Evolutionary conservation across 92 coral and sea anemone genomes (phyloP), one percentile per base, ranked within the genome.

Genomic region (Porites divaricata): DNA sequence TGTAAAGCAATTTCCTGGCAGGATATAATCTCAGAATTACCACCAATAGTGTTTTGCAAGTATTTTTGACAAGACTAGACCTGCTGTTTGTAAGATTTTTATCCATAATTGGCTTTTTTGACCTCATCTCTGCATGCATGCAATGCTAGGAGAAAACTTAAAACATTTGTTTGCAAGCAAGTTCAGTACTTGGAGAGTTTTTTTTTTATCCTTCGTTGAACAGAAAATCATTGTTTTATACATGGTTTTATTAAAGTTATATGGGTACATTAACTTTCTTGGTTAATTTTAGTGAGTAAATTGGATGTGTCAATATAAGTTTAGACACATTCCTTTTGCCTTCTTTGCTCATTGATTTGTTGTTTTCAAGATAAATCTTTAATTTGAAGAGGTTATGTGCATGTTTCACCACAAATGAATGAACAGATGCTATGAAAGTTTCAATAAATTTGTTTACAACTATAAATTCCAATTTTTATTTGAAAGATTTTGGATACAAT

Each of bases 61-160:
- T 26, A 75, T 54, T 75, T 35, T n/a, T 26, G 79, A 15, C 49
- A 22, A 24, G 50, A 9, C 20, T 58, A 24, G 28, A 17, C 76
- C 25, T 51, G 22, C 5, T 61, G 65, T 61, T 17, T 16, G 22
- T 61, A 61, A 54, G 59, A 9, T 54, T 54, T 54, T 54, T 54
- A 15, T 54, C 59, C 59, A 54, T 54, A 54, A 54, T 8, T 54
- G 16, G 59, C 45, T 35, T 35, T 35, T 54, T 54, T 54, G 59
- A 54, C 59, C 59, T 54, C 49, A 1, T 74, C 21, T 74, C 63
- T 74, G 75, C 19, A 48, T 74, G 75, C 19, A 48, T 54, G 65
- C 59, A 53, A 54, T 74, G 81, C 68, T 76, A 26, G 68, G 80
- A 26, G 69, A 59, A 76, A 21, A 64, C 19, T 2, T 77, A 26